A percentile compares a stretch with the other conserved stretches of the same genome.
phyloP scores from a whole-genome alignment of 2,888 invertebrate species.

The Eupithecia subumbrata region DNA sequence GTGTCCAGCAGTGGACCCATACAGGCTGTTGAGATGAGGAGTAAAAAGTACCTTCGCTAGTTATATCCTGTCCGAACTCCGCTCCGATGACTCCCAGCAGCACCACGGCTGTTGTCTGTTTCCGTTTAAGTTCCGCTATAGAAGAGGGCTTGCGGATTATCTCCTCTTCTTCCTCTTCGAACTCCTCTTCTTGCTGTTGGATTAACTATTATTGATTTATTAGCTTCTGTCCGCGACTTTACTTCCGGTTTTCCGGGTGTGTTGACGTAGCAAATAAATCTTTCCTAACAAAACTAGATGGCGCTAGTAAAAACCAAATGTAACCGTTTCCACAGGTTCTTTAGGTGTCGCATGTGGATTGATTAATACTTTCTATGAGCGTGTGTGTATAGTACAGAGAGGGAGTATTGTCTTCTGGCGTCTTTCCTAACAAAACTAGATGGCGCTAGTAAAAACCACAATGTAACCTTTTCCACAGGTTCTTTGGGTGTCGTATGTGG shows the following conservation, averaged over 20 bases:
- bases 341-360: conserved; percentile 86
- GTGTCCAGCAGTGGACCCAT: no score
- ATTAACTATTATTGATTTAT: not conserved
- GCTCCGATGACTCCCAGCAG: conserved; percentile 98
- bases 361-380: conserved; percentile 88
- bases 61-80: conserved; percentile 98
- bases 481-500: conserved; percentile 85
- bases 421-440: not conserved
- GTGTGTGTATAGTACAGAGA: conserved; percentile 85
- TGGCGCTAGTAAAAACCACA: not conserved
- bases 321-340: no score
- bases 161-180: conserved; percentile 94
- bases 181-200: conserved; percentile 88
- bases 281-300: no score
- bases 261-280: no score
- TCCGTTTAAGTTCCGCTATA: conserved; percentile 93
- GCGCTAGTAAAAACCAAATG: no score
- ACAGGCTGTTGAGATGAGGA: no score
- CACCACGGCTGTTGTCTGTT: conserved; percentile 98
- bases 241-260: no score
- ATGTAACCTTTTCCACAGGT: conserved; percentile 64
- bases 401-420: conserved; percentile 88
- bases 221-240: not conserved
- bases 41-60: conserved; percentile 80
- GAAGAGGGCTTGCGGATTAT: conserved; percentile 93